Conservation (phyloP, 2,888 invertebrate species). For the Ochropacha duplaris region DNA sequence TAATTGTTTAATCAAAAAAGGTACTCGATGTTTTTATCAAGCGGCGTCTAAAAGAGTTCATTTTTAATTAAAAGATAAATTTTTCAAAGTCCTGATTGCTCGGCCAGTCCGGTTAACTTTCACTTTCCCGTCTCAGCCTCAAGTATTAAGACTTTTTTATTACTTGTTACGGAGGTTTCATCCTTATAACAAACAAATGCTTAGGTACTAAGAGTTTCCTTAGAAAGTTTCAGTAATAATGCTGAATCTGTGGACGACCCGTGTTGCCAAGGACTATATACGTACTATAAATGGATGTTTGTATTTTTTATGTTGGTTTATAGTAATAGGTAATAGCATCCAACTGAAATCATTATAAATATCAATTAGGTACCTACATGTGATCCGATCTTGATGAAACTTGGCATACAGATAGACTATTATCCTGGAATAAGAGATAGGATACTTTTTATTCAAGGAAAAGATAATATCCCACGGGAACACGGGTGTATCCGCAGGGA, state of each 20-base stretch:
- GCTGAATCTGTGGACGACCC: background rate
- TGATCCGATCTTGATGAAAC: no score
- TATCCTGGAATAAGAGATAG: no score
- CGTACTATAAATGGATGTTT: background rate
- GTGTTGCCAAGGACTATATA: background rate
- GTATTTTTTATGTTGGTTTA: no score
- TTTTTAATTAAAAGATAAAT: slow-evolving; percentile 64
- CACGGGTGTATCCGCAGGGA: no score
- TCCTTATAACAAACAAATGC: slow-evolving; percentile 52
- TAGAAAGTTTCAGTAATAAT: slow-evolving; percentile 5
- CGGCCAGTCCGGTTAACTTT: slow-evolving; percentile 53
- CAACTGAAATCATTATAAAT: no score
- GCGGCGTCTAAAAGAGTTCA: slow-evolving; percentile 31
- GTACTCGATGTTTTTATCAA: slow-evolving; percentile 11
- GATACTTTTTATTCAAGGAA: no score
- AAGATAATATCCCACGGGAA: no score
- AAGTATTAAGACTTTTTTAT: slow-evolving; percentile 63
- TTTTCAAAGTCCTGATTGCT: slow-evolving; percentile 63
- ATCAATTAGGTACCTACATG: no score
- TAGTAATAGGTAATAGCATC: no score
- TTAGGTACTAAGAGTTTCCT: slow-evolving; percentile 17
- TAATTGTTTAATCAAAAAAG: background rate
- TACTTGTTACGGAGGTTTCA: slow-evolving; percentile 54
- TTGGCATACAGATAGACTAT: no score
- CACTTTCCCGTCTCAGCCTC: slow-evolving; percentile 40